Percentiles rank a stretch among this genome's conserved stretches.
These are phyloP conservation scores for Tholera decimalis DNA, from an alignment of 2,888 invertebrate species.

Conservation along the genomic window DNA sequence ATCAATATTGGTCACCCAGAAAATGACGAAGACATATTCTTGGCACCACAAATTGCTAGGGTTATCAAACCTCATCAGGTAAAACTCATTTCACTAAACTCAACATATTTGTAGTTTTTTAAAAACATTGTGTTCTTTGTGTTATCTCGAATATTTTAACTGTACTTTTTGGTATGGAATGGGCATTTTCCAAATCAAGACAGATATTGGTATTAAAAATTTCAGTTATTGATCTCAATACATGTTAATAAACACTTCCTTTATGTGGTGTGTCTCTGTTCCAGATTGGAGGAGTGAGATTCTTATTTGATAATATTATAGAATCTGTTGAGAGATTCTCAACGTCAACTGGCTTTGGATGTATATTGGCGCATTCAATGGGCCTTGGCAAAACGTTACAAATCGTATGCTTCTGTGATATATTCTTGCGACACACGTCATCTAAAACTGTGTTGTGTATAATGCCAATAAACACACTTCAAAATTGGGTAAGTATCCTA, in stretches of 20 bases:
- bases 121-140: neutral
- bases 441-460: constrained; percentile 98
- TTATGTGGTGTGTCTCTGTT: constrained; percentile 64
- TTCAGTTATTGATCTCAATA: constrained; percentile 8
- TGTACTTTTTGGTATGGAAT: neutral
- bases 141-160: neutral
- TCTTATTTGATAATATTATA: constrained; percentile 99
- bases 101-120: too few species aligned
- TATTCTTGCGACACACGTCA: constrained; percentile 97
- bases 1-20: constrained; percentile 98
- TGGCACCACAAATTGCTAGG: constrained; percentile 97
- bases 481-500: constrained; percentile 95
- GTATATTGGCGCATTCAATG: constrained; percentile 99
- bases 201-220: constrained; percentile 7
- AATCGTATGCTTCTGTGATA: constrained; percentile 98
- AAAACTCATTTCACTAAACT: constrained; percentile 25
- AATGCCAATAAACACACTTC: constrained; percentile 99
- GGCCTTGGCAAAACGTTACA: constrained; percentile 99
- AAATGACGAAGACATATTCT: constrained; percentile 97
- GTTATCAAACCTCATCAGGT: constrained; percentile 99
- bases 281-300: constrained; percentile 97
- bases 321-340: constrained; percentile 97
- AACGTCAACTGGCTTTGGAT: constrained; percentile 98
- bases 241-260: constrained; percentile 14
- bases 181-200: neutral